Base-by-base conservation (phyloP, 1,140 invertebrate genomes). In the Brachionus calyciflorus region DNA sequence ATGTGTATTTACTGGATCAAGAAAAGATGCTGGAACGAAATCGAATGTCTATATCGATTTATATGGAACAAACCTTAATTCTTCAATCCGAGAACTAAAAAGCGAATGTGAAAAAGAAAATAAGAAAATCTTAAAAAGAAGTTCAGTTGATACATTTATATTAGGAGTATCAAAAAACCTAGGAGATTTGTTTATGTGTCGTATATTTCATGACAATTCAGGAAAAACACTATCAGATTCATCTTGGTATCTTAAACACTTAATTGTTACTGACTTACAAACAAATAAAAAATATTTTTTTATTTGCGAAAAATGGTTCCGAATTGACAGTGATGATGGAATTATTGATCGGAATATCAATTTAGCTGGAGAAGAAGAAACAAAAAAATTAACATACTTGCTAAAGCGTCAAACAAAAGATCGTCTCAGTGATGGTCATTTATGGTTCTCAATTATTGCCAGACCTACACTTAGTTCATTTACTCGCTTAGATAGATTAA, bases 181-280 rank as follows among this genome's bases (percentile, higher is more conserved):
- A 1, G 88, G 88, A 10, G 78, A 82, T 9, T 79, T 88, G 46
- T 86, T 83, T 60, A 87, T 86, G 79, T 80, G 87, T 10, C 81
- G 87, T 7, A 82, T 88, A 3, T 88, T 88, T 88, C 87, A 88
- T 78, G 87, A 88, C 79, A 87, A 87, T 79, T 83, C 83, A 14
- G 88, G 88, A 1, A 82, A 83, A 77, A 86, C 86, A 3, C 81
- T 84, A 30, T 81, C 84, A 28, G 79, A 83, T 17, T 85, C 83
- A 3, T 88, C 87, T 0, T 88, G 88, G 88, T 88, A 83, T 78
- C 80, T 88, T 19, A 85, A 85, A 41, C 84, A 85, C 77, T 80
- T 88, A 33, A 79, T 87, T 3, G 80, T 88, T 9, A 80, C 84
- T 28, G 88, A 89, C 77, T 78, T 88, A n/a, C 87, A 88, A 80